Evolutionary conservation across 2,113 vertebrate species (phyloP).

Genomic region (Arvicanthis niloticus): DNA sequence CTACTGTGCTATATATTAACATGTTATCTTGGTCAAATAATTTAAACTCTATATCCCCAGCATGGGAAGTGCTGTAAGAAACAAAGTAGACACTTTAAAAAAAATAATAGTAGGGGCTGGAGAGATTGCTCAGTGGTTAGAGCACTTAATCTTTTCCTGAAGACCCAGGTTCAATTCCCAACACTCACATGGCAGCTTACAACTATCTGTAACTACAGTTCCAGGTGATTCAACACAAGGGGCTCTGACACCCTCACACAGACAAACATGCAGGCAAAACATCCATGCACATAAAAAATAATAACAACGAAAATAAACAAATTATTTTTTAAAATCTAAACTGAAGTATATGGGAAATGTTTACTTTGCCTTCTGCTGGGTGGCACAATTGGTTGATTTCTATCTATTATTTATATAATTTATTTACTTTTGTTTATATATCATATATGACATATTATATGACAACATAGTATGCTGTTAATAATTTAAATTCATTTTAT

Average conservation of each 20-base stretch:
- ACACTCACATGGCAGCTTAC: background rate
- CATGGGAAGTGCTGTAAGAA: background rate
- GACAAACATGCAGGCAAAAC: background rate
- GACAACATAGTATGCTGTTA: background rate
- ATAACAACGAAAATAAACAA: background rate
- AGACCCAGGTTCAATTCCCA: background rate
- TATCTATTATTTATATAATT: background rate
- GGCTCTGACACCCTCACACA: background rate
- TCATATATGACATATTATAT: background rate
- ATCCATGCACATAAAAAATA: background rate
- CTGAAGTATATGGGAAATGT: background rate
- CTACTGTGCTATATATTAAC: background rate
- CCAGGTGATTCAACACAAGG: too few relatives aligned
- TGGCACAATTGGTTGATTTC: background rate
- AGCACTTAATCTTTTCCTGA: too few relatives aligned
- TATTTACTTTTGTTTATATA: conserved; percentile 3
- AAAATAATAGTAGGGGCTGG: background rate
- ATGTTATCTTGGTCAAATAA: background rate
- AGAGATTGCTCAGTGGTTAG: background rate
- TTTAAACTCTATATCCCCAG: background rate
- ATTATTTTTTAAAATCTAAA: background rate
- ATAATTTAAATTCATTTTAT: background rate
- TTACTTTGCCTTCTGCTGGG: background rate
- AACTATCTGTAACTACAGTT: background rate
- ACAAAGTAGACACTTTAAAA: background rate